Evolutionary conservation across 92 coral and sea anemone genomes (phyloP), one percentile per base, ranked within the genome.

Genomic region (Palythoa caribaeorum): DNA sequence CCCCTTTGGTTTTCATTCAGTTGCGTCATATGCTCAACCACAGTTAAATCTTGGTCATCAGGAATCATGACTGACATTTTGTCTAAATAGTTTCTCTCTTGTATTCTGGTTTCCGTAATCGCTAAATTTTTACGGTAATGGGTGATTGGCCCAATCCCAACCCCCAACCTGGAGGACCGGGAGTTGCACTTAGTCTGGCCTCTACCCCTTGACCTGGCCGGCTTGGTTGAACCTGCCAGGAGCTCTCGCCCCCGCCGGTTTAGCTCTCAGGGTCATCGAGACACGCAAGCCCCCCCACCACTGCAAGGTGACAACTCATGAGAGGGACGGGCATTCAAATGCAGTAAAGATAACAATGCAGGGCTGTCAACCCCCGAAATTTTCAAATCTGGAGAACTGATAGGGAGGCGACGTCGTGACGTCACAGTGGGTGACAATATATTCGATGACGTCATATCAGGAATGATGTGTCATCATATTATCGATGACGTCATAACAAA

Each of bases 1-100:
- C 70, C 70, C 70, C 70, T 17, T 62, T 62, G 70, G 70, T 62
- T 62, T 62, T 62, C 70, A 62, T 62, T 62, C 70, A 62, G 70
- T 11, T 62, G 70, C 70, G 70, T 62, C 3, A 62, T 62, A 62
- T 62, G 70, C 70, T 62, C n/a, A 62, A 62, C 70, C 70, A 62
- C 70, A 62, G 70, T 62, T 62, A 62, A 62, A 62, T 62, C 20
- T 62, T 62, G 70, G 70, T 62, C 70, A 62, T 62, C 70, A 17
- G 70, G 70, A 62, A 62, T 62, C 70, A 62, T 62, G 70, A 62
- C 70, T 62, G 70, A 11, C 70, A 62, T 62, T 11, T 17, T 62
- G 70, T 62, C 70, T 62, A 62, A 62, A 62, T 62, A 62, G 20
- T 62, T 62, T 11, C 20, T 12, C 20, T 17, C 70, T 62, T 62